A percentile compares a stretch with the other conserved stretches of the same genome.
phyloP scores from a whole-genome alignment of 2,113 vertebrate genomes.

The Hemibagrus wyckioides region DNA sequence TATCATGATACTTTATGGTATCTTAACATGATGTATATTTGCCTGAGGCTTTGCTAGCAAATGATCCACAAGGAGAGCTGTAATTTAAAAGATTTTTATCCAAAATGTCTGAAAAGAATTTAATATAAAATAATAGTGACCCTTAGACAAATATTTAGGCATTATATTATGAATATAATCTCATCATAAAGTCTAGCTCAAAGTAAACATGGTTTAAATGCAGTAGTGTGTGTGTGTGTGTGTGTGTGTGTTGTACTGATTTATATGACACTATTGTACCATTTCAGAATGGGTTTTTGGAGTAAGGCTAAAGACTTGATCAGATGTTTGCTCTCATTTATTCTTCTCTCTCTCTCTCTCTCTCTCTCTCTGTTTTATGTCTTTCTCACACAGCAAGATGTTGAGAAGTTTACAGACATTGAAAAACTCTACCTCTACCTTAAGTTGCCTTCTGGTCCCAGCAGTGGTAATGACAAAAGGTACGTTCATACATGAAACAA shows the following conservation, averaged over 20 bases:
- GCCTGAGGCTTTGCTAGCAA: background rate
- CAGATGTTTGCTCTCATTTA: background rate
- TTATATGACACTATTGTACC: too few species aligned
- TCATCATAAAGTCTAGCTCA: background rate
- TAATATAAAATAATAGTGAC: too few species aligned
- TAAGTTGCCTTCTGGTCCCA: constrained; percentile 99
- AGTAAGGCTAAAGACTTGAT: background rate
- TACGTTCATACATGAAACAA: constrained; percentile 57
- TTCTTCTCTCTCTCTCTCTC: too few species aligned
- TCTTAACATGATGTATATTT: background rate
- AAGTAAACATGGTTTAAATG: too few species aligned
- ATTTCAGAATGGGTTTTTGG: background rate
- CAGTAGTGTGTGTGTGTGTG: too few species aligned
- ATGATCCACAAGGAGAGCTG: too few species aligned
- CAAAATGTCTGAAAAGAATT: background rate
- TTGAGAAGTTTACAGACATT: constrained; percentile 99
- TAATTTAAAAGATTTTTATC: background rate
- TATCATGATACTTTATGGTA: background rate
- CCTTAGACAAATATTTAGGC: background rate
- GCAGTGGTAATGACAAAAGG: constrained; percentile 96
- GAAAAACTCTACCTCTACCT: constrained; percentile 99
- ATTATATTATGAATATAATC: background rate
- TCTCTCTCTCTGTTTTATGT: background rate
- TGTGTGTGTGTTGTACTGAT: too few species aligned
- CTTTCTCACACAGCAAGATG: constrained; percentile 88